These are phyloP conservation scores for Nasonovia ribisnigri DNA, from an alignment of 2,888 invertebrate genomes.

Conservation along the genomic window DNA sequence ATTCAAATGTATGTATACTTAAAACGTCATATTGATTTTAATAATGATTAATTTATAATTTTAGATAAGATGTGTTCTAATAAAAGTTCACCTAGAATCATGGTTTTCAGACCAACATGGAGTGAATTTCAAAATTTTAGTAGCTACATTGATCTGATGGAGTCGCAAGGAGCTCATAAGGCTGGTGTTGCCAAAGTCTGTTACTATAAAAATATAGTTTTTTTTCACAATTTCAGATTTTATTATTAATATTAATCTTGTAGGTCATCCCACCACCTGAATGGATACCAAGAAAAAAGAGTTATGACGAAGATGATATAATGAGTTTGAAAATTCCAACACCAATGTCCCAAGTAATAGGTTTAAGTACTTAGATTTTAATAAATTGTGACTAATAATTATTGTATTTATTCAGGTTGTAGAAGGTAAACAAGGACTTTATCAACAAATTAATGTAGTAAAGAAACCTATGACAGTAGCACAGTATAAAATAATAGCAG, in stretches of 20 bases:
- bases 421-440: conserved; percentile 94
- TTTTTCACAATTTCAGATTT: neutral
- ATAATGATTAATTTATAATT: neutral
- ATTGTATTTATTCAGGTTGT: conserved; percentile 73
- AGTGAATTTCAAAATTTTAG: conserved; percentile 97
- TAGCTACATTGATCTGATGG: conserved; percentile 91
- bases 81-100: conserved; percentile 71
- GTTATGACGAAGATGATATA: conserved; percentile 86
- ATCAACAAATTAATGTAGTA: conserved; percentile 96
- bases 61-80: too few relatives aligned
- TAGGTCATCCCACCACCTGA: conserved; percentile 94
- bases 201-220: neutral
- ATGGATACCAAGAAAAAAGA: conserved; percentile 90
- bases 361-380: neutral
- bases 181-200: conserved; percentile 92
- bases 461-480: conserved; percentile 91
- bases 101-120: conserved; percentile 93
- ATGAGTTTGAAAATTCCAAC: conserved; percentile 87
- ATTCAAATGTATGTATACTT: neutral
- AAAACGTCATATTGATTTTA: neutral
- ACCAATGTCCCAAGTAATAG: conserved; percentile 87
- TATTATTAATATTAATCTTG: conserved; percentile 66
- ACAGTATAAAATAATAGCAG: conserved; percentile 89
- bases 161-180: conserved; percentile 90
- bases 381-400: neutral